A percentile compares a stretch with the other conserved stretches of the same genome.
Evolutionary conservation across 2,113 vertebrate species (phyloP).

Genomic region (Phylloscopus trochiloides): DNA sequence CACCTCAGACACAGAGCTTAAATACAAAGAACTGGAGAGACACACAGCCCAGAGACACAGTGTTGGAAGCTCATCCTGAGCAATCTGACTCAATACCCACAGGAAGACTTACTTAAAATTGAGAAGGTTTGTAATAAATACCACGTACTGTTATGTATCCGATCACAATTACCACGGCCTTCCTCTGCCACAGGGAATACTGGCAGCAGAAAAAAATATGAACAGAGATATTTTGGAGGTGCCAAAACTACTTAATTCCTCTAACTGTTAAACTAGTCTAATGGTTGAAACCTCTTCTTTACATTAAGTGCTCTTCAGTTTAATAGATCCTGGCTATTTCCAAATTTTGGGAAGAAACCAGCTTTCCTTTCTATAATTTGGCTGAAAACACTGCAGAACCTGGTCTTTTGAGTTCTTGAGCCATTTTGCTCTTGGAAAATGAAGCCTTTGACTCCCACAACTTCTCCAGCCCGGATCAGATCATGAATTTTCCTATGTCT

Average conservation of each 20-base stretch:
- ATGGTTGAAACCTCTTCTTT: background rate
- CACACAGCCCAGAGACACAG: background rate
- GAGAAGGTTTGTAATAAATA: background rate
- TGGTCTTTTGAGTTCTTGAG: background rate
- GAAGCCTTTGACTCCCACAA: background rate
- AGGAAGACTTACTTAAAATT: background rate
- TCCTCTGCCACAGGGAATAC: background rate
- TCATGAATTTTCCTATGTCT: background rate
- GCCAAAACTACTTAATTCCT: background rate
- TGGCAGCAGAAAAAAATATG: background rate
- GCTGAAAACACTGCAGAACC: background rate
- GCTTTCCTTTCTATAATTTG: background rate
- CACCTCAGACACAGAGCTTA: background rate
- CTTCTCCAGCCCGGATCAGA: background rate
- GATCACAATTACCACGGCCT: background rate
- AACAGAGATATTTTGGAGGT: background rate
- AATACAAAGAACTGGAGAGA: background rate
- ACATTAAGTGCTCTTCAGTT: background rate
- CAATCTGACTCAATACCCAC: background rate
- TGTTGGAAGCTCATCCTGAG: background rate
- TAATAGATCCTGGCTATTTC: background rate
- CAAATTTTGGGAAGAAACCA: background rate
- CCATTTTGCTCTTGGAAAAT: background rate
- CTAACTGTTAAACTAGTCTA: background rate
- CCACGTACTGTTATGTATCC: background rate